A percentile compares a stretch with the other conserved stretches of the same genome.
phyloP scores from a whole-genome alignment of 2,888 invertebrate species.

The Mesoligia furuncula region DNA sequence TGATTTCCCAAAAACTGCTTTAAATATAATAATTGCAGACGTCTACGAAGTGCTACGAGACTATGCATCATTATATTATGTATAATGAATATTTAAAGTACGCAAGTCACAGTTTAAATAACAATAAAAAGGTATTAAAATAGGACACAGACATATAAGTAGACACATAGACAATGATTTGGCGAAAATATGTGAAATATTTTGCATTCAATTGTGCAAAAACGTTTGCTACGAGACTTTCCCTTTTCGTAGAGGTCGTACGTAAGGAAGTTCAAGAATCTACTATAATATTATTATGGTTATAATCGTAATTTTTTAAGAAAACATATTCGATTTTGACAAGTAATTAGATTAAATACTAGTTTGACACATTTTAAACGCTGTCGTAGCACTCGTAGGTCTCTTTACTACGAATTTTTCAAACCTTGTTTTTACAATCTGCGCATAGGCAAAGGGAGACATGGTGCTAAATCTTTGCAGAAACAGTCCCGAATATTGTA shows the following conservation, averaged over 20 bases:
- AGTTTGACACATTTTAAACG: not conserved
- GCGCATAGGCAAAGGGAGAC: not conserved
- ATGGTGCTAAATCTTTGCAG: constrained; percentile 1
- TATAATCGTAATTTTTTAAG: not conserved
- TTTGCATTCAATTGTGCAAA: not conserved
- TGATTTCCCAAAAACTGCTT: not conserved
- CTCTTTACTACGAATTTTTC: not conserved
- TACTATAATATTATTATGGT: not conserved
- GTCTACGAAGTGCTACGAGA: constrained; percentile 22
- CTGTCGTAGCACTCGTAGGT: not conserved
- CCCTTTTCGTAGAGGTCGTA: not conserved
- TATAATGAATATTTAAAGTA: not conserved
- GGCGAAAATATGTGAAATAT: not conserved
- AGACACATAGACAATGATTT: not conserved
- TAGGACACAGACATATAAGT: not conserved
- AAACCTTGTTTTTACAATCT: not conserved
- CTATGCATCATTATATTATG: too few relatives aligned
- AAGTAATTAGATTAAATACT: not conserved
- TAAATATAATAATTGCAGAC: not conserved
- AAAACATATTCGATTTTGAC: not conserved
- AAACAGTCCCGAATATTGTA: not conserved
- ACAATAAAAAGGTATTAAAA: not conserved
- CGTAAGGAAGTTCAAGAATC: not conserved
- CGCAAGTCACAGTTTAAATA: not conserved
- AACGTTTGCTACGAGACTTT: constrained; percentile 23